Conservation (phyloP, 2,888 invertebrate species). For the Diarsia dahlii region DNA sequence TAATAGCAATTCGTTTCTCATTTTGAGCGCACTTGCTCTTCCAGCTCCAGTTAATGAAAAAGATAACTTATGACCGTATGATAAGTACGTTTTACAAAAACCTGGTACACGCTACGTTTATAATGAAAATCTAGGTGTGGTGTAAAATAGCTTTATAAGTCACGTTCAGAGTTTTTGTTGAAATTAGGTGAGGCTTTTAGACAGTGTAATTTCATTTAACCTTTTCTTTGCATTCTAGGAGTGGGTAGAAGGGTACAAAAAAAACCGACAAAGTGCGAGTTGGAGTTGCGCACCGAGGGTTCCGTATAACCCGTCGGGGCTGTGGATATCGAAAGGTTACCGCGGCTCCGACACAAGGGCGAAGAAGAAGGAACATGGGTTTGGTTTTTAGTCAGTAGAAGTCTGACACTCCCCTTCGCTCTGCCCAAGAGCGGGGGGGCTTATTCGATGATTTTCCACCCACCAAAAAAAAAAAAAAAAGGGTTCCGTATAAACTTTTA, state of each 20-base stretch:
- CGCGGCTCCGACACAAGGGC: too few relatives aligned
- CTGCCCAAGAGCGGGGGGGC: too few relatives aligned
- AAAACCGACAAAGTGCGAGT: background rate
- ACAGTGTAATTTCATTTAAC: background rate
- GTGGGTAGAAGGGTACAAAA: background rate
- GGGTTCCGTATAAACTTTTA: too few relatives aligned
- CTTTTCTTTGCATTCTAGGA: background rate
- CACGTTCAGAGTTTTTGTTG: background rate
- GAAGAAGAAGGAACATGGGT: too few relatives aligned
- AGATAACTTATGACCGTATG: slow-evolving; percentile 43
- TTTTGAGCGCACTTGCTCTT: slow-evolving; percentile 59
- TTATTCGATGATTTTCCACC: too few relatives aligned
- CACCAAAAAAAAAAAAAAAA: too few relatives aligned
- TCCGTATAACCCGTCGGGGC: too few relatives aligned
- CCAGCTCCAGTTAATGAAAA: slow-evolving; percentile 41
- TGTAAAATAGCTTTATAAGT: background rate
- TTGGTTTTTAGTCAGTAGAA: too few relatives aligned
- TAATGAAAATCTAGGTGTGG: slow-evolving; percentile 1
- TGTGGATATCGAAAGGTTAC: too few relatives aligned
- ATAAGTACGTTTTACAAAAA: slow-evolving; percentile 27
- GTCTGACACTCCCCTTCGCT: too few relatives aligned
- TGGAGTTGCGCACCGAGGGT: too few relatives aligned
- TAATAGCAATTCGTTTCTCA: slow-evolving; percentile 77
- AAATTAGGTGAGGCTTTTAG: background rate
- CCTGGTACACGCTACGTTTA: background rate